A percentile compares a stretch with the other conserved stretches of the same genome.
Evolutionary conservation across 1,140 invertebrate species (phyloP).

Genomic region (Chymomyza costata): DNA sequence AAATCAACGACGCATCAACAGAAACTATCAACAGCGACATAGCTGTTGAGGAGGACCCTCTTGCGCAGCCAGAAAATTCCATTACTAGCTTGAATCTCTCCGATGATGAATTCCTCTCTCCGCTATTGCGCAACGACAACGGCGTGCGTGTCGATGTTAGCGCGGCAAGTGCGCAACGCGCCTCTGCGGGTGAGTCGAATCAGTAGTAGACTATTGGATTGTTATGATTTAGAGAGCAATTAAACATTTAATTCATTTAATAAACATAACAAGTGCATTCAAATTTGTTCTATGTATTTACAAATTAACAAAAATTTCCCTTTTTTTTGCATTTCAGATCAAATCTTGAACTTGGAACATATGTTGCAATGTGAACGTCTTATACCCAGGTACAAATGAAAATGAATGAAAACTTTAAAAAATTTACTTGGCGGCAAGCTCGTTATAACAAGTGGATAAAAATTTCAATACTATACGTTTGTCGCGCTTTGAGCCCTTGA

Average conservation of each 20-base stretch:
- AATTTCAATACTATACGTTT: slow-evolving; percentile 18
- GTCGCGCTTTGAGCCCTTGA: slow-evolving; percentile 12
- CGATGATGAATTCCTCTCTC: slow-evolving; percentile 57
- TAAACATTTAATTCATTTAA: no score
- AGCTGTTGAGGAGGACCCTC: not conserved
- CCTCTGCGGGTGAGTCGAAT: slow-evolving; percentile 59
- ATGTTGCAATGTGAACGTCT: slow-evolving; percentile 58
- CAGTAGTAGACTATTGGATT: not conserved
- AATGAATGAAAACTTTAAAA: not conserved
- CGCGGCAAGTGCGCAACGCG: slow-evolving; percentile 47
- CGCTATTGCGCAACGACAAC: slow-evolving; percentile 52
- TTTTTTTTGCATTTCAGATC: slow-evolving; percentile 47
- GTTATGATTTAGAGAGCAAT: not conserved
- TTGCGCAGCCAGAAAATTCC: slow-evolving; percentile 11
- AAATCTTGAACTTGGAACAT: slow-evolving; percentile 62
- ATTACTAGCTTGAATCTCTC: slow-evolving; percentile 38
- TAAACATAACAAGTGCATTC: no score
- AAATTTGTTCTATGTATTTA: not conserved
- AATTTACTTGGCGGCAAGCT: slow-evolving; percentile 9
- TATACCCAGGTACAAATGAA: slow-evolving; percentile 57
- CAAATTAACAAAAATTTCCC: slow-evolving; percentile 1
- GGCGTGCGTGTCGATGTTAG: slow-evolving; percentile 59
- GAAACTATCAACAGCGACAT: not conserved
- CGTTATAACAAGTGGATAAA: slow-evolving; percentile 17
- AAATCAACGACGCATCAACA: slow-evolving; percentile 49